Evolutionary conservation across 92 coral and sea anemone genomes (phyloP).

Genomic region (Ricordea florida): DNA sequence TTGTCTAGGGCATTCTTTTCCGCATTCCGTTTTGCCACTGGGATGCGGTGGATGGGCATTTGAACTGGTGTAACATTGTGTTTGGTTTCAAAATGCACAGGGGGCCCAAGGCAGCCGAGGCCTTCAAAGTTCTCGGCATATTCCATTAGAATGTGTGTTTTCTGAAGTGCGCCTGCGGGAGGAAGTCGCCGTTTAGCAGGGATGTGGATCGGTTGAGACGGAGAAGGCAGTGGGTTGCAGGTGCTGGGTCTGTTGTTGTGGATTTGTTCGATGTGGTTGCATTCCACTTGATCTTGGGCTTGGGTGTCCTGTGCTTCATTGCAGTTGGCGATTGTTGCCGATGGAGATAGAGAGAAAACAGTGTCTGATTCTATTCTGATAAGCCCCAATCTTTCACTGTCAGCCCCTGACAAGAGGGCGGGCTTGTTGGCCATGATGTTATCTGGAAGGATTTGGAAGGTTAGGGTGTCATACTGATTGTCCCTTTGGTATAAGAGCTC

Average conservation of each 20-base stretch:
- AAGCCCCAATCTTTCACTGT: slow-evolving; percentile 21
- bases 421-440: slow-evolving; percentile 16
- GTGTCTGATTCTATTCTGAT: too few relatives aligned
- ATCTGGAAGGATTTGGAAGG: slow-evolving; percentile 28
- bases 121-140: slow-evolving; percentile 44
- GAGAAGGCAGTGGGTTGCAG: neutral
- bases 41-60: slow-evolving; percentile 51
- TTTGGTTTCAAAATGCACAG: neutral
- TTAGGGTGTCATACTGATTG: slow-evolving; percentile 9
- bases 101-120: slow-evolving; percentile 15
- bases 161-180: slow-evolving; percentile 26
- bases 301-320: neutral
- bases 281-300: neutral
- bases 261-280: slow-evolving; percentile 21
- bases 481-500: neutral
- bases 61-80: slow-evolving; percentile 22
- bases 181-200: slow-evolving; percentile 3
- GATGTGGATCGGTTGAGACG: neutral
- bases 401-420: slow-evolving; percentile 36
- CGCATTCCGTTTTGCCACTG: slow-evolving; percentile 40
- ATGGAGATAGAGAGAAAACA: slow-evolving; percentile 2
- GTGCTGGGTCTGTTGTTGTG: slow-evolving; percentile 1
- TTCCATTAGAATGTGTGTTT: slow-evolving; percentile 20
- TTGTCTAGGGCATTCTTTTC: slow-evolving; percentile 59
- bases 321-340: neutral